Conservation (phyloP, 2,797 vertebrate species). For the Borostomias antarcticus region DNA sequence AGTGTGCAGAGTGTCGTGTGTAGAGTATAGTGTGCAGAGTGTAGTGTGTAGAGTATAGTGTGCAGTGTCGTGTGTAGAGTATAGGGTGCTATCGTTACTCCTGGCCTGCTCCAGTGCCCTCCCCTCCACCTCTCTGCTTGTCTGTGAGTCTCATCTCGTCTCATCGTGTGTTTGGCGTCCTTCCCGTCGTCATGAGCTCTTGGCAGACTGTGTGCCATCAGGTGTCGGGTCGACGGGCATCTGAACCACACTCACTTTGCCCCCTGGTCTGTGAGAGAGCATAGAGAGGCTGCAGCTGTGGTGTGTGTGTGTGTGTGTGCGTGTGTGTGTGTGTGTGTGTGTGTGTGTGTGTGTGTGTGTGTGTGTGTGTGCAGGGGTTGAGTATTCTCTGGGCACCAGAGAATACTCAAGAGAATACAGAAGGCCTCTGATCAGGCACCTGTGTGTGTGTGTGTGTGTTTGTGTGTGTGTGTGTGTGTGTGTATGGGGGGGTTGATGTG, state of each 20-base stretch:
- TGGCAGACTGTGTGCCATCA: slow-evolving; percentile 75
- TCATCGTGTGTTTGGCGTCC: slow-evolving; percentile 77
- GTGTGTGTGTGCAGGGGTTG: slow-evolving; percentile 30
- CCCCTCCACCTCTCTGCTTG: slow-evolving; percentile 75
- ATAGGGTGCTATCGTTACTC: not conserved
- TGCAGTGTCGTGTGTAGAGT: slow-evolving; percentile 1
- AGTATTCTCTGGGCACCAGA: slow-evolving; percentile 30
- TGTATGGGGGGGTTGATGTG: slow-evolving; percentile 4
- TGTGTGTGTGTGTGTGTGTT: slow-evolving; percentile 28
- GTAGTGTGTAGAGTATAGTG: no score
- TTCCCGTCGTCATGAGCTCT: slow-evolving; percentile 69
- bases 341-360: slow-evolving; percentile 5
- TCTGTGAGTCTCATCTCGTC: slow-evolving; percentile 74
- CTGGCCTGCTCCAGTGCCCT: slow-evolving; percentile 63
- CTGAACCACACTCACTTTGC: slow-evolving; percentile 58
- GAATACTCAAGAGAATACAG: no score
- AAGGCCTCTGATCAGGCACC: slow-evolving; percentile 27
- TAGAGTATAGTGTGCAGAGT: no score
- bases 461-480: slow-evolving; percentile 19
- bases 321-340: slow-evolving; percentile 20
- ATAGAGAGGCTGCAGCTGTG: slow-evolving; percentile 13
- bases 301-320: slow-evolving; percentile 39
- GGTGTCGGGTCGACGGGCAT: slow-evolving; percentile 69
- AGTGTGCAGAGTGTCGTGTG: no score
- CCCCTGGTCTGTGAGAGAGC: slow-evolving; percentile 50